Base-by-base conservation (phyloP, 2,888 invertebrate genomes). In the Ochropleura plecta region DNA sequence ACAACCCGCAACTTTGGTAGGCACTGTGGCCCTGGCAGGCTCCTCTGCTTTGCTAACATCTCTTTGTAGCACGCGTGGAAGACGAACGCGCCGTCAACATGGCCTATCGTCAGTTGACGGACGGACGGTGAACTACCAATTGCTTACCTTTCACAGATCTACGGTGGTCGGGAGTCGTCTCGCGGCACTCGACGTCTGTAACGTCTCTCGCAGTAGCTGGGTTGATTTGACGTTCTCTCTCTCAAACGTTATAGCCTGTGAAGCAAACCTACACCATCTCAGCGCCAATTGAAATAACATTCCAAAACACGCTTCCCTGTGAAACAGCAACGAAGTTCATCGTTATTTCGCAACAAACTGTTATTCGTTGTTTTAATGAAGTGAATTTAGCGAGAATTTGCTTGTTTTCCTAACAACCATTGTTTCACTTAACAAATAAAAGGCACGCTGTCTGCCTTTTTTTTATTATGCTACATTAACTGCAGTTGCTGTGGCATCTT, bases 341-440 rank as follows among this genome's bases (percentile, higher is more conserved):
- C 85, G 77, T 77, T 80, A 84, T 82, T 84, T 77, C 67, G 73
- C 73, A 79, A 82, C 86, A 77, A 86, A 82, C 82, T 76, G 78
- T 76, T 81, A 86, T 77, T 81, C 82, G 53, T 80, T 82, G 84
- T 81, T 88, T 83, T 82, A 88, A 88, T 85, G 75, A 88, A 87
- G 86, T 83, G 81, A 88, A 88, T 86, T 88, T 80, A 86, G 81
- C 70, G 73, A 76, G 73, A 82, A 80, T 79, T 76, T 68, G 66
- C 75, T 77, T 68, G 77, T 69, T 73, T 72, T 70, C 70, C 74
- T 85, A 75, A 76, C 78, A 74, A 42, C 69, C 73, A 66, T 83
- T 86, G 73, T 82, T 80, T 79, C 57, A 46, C 70, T 86, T 76
- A 67, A 48, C 59, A 74, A 79, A 83, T 79, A 85, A 81, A 85